phyloP scores from a whole-genome alignment of 1,140 invertebrate genomes.

The Chlorops oryzae region DNA sequence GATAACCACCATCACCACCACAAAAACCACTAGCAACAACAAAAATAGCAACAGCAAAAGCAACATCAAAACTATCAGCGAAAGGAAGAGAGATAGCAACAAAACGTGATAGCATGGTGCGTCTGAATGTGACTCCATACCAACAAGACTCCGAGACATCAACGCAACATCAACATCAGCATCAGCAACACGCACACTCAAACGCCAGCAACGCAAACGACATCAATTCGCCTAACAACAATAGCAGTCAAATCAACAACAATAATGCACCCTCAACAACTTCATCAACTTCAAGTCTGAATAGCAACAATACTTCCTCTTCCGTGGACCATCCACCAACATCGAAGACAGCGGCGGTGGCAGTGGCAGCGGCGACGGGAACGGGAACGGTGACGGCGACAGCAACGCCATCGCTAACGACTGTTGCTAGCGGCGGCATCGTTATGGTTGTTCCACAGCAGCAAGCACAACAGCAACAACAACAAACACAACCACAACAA shows the following conservation, averaged over 20 bases:
- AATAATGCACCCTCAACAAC: conserved; percentile 28
- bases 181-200: conserved; percentile 12
- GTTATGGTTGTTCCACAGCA: conserved; percentile 32
- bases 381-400: conserved; percentile 5
- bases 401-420: background rate
- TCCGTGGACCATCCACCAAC: background rate
- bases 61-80: conserved; percentile 6
- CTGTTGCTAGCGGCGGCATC: conserved; percentile 20
- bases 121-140: conserved; percentile 39
- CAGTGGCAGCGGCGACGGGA: conserved; percentile 5
- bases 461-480: conserved; percentile 6
- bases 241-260: conserved; percentile 13
- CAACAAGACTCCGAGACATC: no score
- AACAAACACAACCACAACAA: conserved; percentile 6
- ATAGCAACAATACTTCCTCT: conserved; percentile 26
- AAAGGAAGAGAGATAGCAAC: background rate
- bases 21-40: conserved; percentile 2
- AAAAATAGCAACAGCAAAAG: background rate
- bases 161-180: conserved; percentile 21
- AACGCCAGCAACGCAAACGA: conserved; percentile 13
- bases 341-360: background rate
- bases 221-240: conserved; percentile 11
- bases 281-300: conserved; percentile 23
- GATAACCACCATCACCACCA: background rate
- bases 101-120: conserved; percentile 33